Evolutionary conservation across 2,888 invertebrate species (phyloP).

Genomic region (Mythimna albipuncta): DNA sequence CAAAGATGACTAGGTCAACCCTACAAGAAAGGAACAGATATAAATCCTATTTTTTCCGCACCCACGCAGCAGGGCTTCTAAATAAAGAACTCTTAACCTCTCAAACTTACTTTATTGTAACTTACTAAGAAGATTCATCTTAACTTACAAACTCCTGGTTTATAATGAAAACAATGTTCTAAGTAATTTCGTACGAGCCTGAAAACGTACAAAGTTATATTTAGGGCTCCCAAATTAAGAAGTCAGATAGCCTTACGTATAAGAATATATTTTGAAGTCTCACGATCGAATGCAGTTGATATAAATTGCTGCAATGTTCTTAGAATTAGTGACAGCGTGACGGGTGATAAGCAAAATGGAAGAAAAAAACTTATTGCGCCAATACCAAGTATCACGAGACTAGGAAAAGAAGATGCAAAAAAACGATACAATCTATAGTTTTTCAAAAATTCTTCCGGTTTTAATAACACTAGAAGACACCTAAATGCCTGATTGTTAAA

Average conservation of each 20-base stretch:
- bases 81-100: conserved; percentile 15
- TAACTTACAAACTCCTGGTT: conserved; percentile 27
- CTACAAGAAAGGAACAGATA: neutral
- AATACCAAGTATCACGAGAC: too few species aligned
- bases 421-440: neutral
- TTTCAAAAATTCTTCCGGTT: neutral
- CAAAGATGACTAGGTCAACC: neutral
- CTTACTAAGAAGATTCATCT: conserved; percentile 18
- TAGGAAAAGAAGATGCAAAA: too few species aligned
- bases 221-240: neutral
- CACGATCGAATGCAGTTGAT: neutral
- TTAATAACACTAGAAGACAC: neutral
- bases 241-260: too few species aligned
- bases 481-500: neutral
- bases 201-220: neutral
- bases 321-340: too few species aligned
- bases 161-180: conserved; percentile 37
- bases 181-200: conserved; percentile 6
- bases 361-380: too few species aligned
- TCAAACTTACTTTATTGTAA: conserved; percentile 25
- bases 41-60: neutral
- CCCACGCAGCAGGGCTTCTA: neutral
- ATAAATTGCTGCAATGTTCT: neutral
- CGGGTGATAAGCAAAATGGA: too few species aligned
- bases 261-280: neutral